phyloP scores from a whole-genome alignment of 1,140 invertebrate genomes.

The Thalassaphorura encarpata region DNA sequence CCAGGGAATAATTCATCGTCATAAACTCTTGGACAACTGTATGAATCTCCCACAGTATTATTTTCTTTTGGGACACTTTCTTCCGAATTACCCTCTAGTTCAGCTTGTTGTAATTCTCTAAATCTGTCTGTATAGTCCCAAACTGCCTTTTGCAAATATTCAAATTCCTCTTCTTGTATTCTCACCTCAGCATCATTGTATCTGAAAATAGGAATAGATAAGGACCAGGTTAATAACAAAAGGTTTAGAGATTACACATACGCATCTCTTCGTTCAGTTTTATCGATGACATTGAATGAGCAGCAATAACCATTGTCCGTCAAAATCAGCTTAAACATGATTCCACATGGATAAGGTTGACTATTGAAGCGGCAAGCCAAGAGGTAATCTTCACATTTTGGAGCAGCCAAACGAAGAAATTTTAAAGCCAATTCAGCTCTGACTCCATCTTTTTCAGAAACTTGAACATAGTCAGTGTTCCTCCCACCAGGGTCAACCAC shows the following conservation, averaged over 20 bases:
- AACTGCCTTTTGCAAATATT: slow-evolving; percentile 31
- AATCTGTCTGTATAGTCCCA: slow-evolving; percentile 25
- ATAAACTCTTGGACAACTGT: slow-evolving; percentile 15
- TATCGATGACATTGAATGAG: slow-evolving; percentile 28
- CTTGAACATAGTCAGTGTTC: slow-evolving; percentile 17
- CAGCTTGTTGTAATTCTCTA: slow-evolving; percentile 1
- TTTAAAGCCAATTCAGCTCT: slow-evolving; percentile 21
- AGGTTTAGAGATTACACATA: slow-evolving; percentile 4
- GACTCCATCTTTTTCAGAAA: not conserved
- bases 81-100: not conserved
- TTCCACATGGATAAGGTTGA: slow-evolving; percentile 1
- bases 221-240: not conserved
- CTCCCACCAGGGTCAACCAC: slow-evolving; percentile 27
- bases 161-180: slow-evolving; percentile 24
- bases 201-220: slow-evolving; percentile 3
- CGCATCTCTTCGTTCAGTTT: slow-evolving; percentile 10
- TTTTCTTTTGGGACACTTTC: too few species aligned
- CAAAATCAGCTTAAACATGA: slow-evolving; percentile 18
- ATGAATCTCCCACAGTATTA: not conserved
- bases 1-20: slow-evolving; percentile 27
- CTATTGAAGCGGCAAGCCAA: slow-evolving; percentile 28
- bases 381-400: slow-evolving; percentile 31
- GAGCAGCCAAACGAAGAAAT: slow-evolving; percentile 27
- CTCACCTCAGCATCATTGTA: slow-evolving; percentile 25
- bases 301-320: slow-evolving; percentile 33